Evolutionary conservation across 2,113 vertebrate genomes (phyloP).

Genomic region (Eublepharis macularius): DNA sequence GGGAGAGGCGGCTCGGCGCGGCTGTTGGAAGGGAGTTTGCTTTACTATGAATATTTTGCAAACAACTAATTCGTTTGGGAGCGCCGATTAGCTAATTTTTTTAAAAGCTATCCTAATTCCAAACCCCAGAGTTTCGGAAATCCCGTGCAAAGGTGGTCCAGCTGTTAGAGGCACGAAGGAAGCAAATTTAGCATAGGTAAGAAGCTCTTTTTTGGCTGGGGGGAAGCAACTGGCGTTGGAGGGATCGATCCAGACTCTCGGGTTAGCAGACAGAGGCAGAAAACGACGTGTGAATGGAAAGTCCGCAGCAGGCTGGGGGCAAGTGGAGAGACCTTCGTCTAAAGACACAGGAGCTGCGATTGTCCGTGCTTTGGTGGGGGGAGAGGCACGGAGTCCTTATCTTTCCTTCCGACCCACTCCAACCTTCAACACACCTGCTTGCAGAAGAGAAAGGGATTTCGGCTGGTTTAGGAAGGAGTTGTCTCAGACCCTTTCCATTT

Average conservation of each 20-base stretch:
- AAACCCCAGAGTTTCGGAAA: not conserved
- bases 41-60: not conserved
- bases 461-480: no score
- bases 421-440: not conserved
- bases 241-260: not conserved
- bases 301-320: not conserved
- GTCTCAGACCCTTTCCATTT: no score
- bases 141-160: not conserved
- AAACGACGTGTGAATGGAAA: no score
- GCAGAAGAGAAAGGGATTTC: not conserved
- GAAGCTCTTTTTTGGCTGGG: not conserved
- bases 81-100: not conserved
- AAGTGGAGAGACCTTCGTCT: no score
- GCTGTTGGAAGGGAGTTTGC: no score
- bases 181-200: no score
- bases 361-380: no score
- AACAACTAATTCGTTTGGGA: not conserved
- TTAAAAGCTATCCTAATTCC: not conserved
- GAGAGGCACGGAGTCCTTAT: not conserved
- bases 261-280: not conserved
- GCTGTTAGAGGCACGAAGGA: not conserved
- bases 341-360: no score
- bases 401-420: not conserved
- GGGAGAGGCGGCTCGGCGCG: no score
- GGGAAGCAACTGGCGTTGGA: not conserved